Conservation (phyloP, 2,113 vertebrate species). For the Nibea coibor region DNA sequence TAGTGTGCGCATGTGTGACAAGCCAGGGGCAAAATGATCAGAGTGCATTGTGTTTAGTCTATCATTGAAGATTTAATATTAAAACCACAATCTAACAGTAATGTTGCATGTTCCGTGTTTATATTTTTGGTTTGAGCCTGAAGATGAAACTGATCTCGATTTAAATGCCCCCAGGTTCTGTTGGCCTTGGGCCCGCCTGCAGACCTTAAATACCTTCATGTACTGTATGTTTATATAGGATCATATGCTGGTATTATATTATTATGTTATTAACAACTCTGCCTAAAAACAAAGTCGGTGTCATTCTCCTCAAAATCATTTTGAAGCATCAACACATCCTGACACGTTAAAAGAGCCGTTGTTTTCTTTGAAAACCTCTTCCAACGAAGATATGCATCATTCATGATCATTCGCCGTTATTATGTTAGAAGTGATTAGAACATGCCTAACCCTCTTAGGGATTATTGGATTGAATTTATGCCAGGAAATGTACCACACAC, state of each 20-base stretch:
- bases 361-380: slow-evolving; percentile 35
- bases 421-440: slow-evolving; percentile 75
- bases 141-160: slow-evolving; percentile 9
- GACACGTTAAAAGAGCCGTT: slow-evolving; percentile 37
- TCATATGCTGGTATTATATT: slow-evolving; percentile 19
- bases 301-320: slow-evolving; percentile 35
- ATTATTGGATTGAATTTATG: slow-evolving; percentile 72
- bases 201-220: slow-evolving; percentile 44
- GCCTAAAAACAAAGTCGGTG: slow-evolving; percentile 17
- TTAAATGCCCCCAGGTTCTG: slow-evolving; percentile 7
- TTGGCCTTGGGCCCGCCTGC: slow-evolving; percentile 19
- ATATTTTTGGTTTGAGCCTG: background rate
- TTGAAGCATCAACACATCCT: slow-evolving; percentile 12
- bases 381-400: slow-evolving; percentile 58
- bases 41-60: background rate
- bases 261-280: slow-evolving; percentile 31
- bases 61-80: background rate
- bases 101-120: background rate
- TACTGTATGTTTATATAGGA: slow-evolving; percentile 21
- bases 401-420: slow-evolving; percentile 64
- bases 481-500: slow-evolving; percentile 71
- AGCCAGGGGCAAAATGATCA: background rate
- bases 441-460: slow-evolving; percentile 71
- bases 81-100: background rate
- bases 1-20: background rate